Percentiles rank a stretch among this genome's conserved stretches.
These are phyloP conservation scores for Heliconius congener DNA, from an alignment of 1,140 invertebrate species.

Conservation along the genomic window DNA sequence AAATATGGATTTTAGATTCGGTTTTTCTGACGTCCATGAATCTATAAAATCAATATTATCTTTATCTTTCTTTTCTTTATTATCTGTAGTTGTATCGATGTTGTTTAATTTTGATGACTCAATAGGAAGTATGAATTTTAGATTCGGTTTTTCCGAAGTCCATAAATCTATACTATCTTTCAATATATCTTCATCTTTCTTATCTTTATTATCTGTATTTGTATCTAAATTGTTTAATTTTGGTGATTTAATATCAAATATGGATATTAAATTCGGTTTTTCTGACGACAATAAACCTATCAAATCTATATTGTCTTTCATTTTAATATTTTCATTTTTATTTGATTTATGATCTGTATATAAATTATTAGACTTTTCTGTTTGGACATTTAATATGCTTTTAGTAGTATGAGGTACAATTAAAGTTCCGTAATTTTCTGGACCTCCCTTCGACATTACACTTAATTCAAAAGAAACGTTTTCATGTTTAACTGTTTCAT, in stretches of 20 bases:
- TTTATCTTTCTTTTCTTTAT: too few species aligned
- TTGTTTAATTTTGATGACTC: background rate
- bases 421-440: background rate
- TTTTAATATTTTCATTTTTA: background rate
- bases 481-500: background rate
- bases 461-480: background rate
- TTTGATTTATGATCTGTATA: background rate
- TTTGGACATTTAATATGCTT: background rate
- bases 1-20: too few species aligned
- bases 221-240: background rate
- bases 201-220: background rate
- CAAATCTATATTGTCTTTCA: background rate
- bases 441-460: background rate
- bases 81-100: too few species aligned
- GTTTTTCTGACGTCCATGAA: background rate
- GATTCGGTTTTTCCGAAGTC: background rate
- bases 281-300: background rate
- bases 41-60: background rate
- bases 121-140: background rate
- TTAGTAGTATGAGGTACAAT: background rate
- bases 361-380: background rate
- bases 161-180: background rate
- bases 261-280: background rate
- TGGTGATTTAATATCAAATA: background rate
- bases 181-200: background rate